Conservation (phyloP, 2,113 vertebrate species). For the Mirounga angustirostris region DNA sequence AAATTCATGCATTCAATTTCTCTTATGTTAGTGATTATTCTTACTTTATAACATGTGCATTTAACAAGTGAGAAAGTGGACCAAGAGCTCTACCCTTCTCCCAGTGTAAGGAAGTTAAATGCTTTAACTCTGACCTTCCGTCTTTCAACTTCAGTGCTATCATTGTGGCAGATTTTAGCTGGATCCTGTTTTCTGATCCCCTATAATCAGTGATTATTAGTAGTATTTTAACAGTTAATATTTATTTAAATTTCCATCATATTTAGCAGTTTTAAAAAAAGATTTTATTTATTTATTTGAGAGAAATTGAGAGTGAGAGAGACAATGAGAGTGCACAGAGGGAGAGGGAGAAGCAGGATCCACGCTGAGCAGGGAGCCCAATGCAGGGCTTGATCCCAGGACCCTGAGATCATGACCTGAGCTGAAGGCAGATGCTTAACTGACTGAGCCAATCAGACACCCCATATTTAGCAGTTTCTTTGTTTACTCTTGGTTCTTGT, state of each 20-base stretch:
- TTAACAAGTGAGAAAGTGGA: neutral
- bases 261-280: neutral
- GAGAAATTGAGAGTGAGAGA: neutral
- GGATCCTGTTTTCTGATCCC: neutral
- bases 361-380: neutral
- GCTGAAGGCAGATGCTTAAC: too few relatives aligned
- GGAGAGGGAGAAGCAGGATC: neutral
- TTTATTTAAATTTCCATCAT: neutral
- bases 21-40: neutral
- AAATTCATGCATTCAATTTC: neutral
- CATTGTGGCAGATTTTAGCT: neutral
- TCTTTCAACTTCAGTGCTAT: neutral
- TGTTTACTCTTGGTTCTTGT: constrained; percentile 14
- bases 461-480: neutral
- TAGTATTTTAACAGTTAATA: neutral
- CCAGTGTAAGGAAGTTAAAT: neutral
- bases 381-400: too few relatives aligned
- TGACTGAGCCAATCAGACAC: too few relatives aligned
- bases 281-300: neutral
- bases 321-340: neutral
- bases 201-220: neutral
- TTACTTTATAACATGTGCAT: neutral
- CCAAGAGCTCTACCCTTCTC: neutral
- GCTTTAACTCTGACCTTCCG: neutral
- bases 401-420: too few relatives aligned